These are phyloP conservation scores for Nowickia ferox DNA, from an alignment of 2,888 invertebrate genomes.

Conservation along the genomic window DNA sequence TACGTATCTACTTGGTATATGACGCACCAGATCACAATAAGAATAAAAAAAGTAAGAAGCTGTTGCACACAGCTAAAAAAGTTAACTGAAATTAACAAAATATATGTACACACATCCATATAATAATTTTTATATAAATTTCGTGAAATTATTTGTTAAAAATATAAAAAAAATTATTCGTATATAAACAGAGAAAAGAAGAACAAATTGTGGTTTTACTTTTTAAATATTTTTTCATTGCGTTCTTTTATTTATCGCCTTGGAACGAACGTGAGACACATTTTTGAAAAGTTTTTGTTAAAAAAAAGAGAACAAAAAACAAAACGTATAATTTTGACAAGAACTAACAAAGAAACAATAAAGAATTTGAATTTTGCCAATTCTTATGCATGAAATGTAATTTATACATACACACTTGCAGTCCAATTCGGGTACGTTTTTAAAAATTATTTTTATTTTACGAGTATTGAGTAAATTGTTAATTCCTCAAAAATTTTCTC, in stretches of 20 bases:
- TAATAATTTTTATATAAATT: background rate
- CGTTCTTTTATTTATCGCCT: conserved; percentile 16
- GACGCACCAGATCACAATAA: background rate
- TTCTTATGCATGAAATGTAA: conserved; percentile 56
- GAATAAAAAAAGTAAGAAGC: background rate
- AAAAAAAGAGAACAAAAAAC: background rate
- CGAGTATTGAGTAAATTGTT: background rate
- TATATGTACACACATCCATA: background rate
- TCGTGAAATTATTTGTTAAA: background rate
- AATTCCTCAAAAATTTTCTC: background rate
- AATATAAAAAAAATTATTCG: background rate
- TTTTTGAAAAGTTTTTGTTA: conserved; percentile 19
- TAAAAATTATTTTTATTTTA: conserved; percentile 7
- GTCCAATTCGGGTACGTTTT: background rate
- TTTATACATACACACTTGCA: conserved; percentile 31
- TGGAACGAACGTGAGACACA: conserved; percentile 45
- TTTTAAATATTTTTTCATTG: background rate
- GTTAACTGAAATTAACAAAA: conserved; percentile 2
- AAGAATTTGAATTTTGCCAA: conserved; percentile 37
- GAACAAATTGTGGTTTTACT: background rate
- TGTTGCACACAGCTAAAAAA: conserved; percentile 1
- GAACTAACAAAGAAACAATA: background rate
- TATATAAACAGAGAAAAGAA: background rate
- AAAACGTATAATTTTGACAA: background rate
- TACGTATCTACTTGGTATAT: background rate